Base-by-base conservation (phyloP, 2,797 vertebrate species). In the Chelmon rostratus region DNA sequence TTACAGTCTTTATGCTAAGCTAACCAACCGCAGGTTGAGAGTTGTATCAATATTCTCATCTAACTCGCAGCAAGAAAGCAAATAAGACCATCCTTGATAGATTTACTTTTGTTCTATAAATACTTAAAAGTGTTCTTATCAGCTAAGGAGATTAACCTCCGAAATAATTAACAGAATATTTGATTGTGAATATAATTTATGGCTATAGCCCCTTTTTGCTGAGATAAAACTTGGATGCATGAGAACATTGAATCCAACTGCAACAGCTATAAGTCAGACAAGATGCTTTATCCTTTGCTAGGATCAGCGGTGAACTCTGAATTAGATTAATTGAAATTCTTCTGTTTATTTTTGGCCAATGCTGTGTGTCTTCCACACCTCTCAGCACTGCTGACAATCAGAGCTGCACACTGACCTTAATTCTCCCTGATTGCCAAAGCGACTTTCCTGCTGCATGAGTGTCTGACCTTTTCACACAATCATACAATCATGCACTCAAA, bases 381-480 rank as follows among this genome's bases (percentile, higher is more conserved):
- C 70, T 58, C 79, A 42, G 58, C 63, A 25, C 38, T 13, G 12
- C 65, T 57, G 69, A 77, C 84, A 76, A 79, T 80, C 73, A 77
- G 21, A 82, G 67, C 64, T 9, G 37, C 74, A 52, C 47, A 19
- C 33, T 84, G 89, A 85, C 86, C 86, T 82, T 83, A 89, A 90
- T 89, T 87, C 80, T 79, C 15, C 19, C 47, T 77, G 74, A 89
- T 90, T 79, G 88, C 50, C 76, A 59, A 85, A 87, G 59, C 37
- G 2, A 72, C 73, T 61, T 79, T 33, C 40, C 58, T 15, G 62
- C 38, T 46, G 40, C 68, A 75, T 3, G 73, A 78, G 62, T 65
- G 76, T 54, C 49, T 85, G 81, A 91, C 81, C 84, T 86, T 90
- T 88, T 66, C 57, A 61, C 64, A 78, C 78, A 80, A 82, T 86